These are phyloP conservation scores for Periophthalmus modestus DNA, from an alignment of 2,113 vertebrate genomes.

Conservation along the genomic window DNA sequence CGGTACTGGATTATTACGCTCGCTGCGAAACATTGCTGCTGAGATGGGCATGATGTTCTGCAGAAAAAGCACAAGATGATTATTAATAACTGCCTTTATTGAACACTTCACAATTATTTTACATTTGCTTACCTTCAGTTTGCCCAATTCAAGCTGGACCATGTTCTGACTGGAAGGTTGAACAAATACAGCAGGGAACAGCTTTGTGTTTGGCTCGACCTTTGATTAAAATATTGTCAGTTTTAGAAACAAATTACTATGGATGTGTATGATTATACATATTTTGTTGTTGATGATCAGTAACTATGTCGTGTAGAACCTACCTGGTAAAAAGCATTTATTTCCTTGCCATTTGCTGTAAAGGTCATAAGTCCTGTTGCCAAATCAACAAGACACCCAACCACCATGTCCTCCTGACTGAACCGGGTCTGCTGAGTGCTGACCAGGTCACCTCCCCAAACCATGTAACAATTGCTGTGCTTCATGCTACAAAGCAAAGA, in stretches of 20 bases:
- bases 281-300: too few species aligned
- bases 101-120: background rate
- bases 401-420: slow-evolving; percentile 88
- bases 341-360: slow-evolving; percentile 91
- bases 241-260: background rate
- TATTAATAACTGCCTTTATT: background rate
- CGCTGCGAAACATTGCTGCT: slow-evolving; percentile 93
- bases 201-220: slow-evolving; percentile 96
- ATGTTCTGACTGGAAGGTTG: slow-evolving; percentile 88
- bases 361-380: slow-evolving; percentile 95
- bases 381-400: slow-evolving; percentile 92
- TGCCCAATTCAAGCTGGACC: slow-evolving; percentile 90
- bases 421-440: slow-evolving; percentile 87
- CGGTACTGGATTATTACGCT: slow-evolving; percentile 86
- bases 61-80: background rate
- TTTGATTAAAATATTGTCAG: slow-evolving; percentile 41
- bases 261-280: background rate
- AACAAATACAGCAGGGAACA: slow-evolving; percentile 89
- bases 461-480: slow-evolving; percentile 95
- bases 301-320: slow-evolving; percentile 1
- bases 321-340: slow-evolving; percentile 96
- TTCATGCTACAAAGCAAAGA: slow-evolving; percentile 81
- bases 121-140: slow-evolving; percentile 84
- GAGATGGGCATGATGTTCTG: slow-evolving; percentile 98
- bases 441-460: slow-evolving; percentile 91